Conservation (phyloP, 2,797 vertebrate genomes). For the Enteromius afrohamiltoni region DNA sequence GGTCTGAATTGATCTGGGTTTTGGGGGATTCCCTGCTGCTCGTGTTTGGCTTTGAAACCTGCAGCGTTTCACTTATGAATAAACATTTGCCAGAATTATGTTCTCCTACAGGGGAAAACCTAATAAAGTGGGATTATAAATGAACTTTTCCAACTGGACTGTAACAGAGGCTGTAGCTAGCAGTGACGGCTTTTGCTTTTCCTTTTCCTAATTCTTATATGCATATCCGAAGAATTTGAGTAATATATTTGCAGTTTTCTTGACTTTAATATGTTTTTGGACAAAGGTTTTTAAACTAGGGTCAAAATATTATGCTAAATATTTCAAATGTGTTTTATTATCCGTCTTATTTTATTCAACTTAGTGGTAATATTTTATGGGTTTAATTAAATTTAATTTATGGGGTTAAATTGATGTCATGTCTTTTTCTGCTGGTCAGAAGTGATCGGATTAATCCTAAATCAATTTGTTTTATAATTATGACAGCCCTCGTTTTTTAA, state of each 20-base stretch:
- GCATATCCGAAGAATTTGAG: background rate
- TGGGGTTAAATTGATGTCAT: background rate
- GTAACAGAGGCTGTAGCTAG: background rate
- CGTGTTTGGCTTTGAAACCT: background rate
- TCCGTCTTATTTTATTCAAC: background rate
- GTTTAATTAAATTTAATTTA: too few relatives aligned
- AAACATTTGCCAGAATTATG: background rate
- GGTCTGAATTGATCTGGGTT: background rate
- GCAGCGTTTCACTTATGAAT: background rate
- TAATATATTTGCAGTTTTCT: background rate
- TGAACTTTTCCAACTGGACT: background rate
- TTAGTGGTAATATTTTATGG: background rate
- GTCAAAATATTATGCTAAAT: background rate
- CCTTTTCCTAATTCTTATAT: background rate
- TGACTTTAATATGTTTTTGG: background rate
- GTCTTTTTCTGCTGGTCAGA: background rate
- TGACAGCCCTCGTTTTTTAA: background rate
- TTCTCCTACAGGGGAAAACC: background rate
- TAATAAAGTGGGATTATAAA: conserved; percentile 8
- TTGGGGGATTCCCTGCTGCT: conserved; percentile 13
- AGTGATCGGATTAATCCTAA: background rate
- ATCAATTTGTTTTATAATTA: background rate
- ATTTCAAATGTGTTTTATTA: background rate
- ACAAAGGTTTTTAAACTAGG: background rate
- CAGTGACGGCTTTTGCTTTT: background rate